Conservation (phyloP, 2,888 invertebrate genomes). For the Poecilobothrus nobilitatus region DNA sequence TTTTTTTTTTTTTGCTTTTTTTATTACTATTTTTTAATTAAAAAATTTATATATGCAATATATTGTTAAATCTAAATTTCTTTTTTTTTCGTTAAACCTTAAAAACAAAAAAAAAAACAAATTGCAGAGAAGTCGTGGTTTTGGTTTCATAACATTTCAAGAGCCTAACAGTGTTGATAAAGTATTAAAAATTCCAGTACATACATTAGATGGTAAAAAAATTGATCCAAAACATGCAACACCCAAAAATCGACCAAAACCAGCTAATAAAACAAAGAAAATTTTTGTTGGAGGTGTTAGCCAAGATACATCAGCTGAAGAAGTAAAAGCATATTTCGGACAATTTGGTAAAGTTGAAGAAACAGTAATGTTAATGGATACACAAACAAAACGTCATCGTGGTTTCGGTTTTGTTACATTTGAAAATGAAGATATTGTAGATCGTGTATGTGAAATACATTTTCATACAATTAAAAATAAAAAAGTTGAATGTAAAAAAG, state of each 20-base stretch:
- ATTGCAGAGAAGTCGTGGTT: constrained; percentile 85
- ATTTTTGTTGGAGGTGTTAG: constrained; percentile 89
- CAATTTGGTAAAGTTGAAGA: constrained; percentile 87
- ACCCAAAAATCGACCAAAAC: constrained; percentile 78
- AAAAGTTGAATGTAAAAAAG: constrained; percentile 84
- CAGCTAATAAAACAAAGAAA: constrained; percentile 81
- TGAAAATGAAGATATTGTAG: constrained; percentile 84
- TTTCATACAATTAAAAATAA: constrained; percentile 89
- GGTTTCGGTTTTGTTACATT: constrained; percentile 90
- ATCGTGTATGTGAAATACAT: constrained; percentile 87
- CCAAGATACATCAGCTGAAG: constrained; percentile 84
- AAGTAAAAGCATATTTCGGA: constrained; percentile 81
- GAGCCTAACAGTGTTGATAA: constrained; percentile 85
- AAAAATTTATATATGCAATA: neutral
- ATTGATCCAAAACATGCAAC: constrained; percentile 92
- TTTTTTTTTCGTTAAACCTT: neutral
- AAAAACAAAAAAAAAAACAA: neutral
- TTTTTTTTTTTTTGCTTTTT: constrained; percentile 2
- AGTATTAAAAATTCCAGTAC: constrained; percentile 81
- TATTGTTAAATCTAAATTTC: neutral
- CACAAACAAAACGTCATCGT: constrained; percentile 83
- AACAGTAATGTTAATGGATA: constrained; percentile 89
- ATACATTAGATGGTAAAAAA: constrained; percentile 86
- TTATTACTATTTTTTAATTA: neutral
- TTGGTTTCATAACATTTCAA: constrained; percentile 87